Evolutionary conservation across 2,888 invertebrate genomes (phyloP).

Genomic region (Drosophila basisetae): DNA sequence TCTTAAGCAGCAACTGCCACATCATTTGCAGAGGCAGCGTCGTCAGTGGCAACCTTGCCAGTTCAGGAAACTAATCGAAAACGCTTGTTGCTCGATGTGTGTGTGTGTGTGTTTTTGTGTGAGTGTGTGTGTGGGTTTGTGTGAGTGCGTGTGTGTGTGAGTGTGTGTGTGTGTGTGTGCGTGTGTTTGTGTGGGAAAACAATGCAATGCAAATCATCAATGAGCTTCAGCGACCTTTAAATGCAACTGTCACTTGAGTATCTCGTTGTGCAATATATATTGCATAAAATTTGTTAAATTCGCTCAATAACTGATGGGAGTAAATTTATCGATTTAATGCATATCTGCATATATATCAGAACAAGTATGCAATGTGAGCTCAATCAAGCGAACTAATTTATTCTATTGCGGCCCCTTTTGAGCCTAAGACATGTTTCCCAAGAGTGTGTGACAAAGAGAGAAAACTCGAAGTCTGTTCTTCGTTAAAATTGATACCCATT

Average conservation of each 20-base stretch:
- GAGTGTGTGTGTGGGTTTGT: background rate
- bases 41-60: constrained; percentile 42
- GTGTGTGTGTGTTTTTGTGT: background rate
- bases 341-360: too few relatives aligned
- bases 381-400: background rate
- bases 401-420: background rate
- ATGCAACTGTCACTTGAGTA: background rate
- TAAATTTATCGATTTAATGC: background rate
- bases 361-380: background rate
- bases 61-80: constrained; percentile 51
- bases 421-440: background rate
- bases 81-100: constrained; percentile 43
- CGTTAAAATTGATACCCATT: background rate
- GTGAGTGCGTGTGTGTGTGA: background rate
- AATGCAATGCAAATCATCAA: constrained; percentile 43
- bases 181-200: constrained; percentile 46
- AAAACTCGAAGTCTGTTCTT: background rate
- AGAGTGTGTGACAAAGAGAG: background rate
- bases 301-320: background rate
- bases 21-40: constrained; percentile 51
- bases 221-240: constrained; percentile 28
- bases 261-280: background rate
- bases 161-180: background rate
- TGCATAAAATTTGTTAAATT: background rate
- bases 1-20: constrained; percentile 26